Evolutionary conservation across 1,140 invertebrate genomes (phyloP).

Genomic region (Colletes latitarsis): DNA sequence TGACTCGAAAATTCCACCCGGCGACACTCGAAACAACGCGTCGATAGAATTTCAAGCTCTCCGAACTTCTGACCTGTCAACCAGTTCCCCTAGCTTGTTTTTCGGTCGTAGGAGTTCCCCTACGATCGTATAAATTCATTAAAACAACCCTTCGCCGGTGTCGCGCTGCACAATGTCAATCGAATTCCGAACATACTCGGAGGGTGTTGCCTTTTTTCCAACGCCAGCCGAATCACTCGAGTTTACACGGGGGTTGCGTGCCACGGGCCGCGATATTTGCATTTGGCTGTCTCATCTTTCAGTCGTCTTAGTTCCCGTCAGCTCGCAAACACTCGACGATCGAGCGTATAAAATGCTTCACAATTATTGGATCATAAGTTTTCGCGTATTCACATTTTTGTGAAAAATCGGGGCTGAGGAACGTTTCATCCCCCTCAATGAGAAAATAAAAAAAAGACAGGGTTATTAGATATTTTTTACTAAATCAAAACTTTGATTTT

Average conservation of each 20-base stretch:
- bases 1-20: conserved; percentile 18
- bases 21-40: conserved; percentile 22
- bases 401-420: too few species aligned
- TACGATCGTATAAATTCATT: conserved; percentile 74
- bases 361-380: background rate
- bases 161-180: conserved; percentile 60
- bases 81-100: conserved; percentile 5
- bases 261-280: conserved; percentile 47
- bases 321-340: background rate
- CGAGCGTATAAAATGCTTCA: background rate
- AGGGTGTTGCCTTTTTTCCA: conserved; percentile 51
- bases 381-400: too few species aligned
- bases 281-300: conserved; percentile 54
- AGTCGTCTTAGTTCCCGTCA: conserved; percentile 32
- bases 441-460: too few species aligned
- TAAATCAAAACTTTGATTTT: too few species aligned
- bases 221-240: conserved; percentile 28
- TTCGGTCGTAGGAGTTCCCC: conserved; percentile 23
- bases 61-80: conserved; percentile 31
- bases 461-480: too few species aligned
- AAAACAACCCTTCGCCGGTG: conserved; percentile 73
- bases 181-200: conserved; percentile 70
- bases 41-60: conserved; percentile 47
- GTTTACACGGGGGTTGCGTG: conserved; percentile 34
- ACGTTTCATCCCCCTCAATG: too few species aligned